A percentile compares a stretch with the other conserved stretches of the same genome.
Conservation (phyloP, 2,113 vertebrate genomes). For the Tachysurus fulvidraco region DNA sequence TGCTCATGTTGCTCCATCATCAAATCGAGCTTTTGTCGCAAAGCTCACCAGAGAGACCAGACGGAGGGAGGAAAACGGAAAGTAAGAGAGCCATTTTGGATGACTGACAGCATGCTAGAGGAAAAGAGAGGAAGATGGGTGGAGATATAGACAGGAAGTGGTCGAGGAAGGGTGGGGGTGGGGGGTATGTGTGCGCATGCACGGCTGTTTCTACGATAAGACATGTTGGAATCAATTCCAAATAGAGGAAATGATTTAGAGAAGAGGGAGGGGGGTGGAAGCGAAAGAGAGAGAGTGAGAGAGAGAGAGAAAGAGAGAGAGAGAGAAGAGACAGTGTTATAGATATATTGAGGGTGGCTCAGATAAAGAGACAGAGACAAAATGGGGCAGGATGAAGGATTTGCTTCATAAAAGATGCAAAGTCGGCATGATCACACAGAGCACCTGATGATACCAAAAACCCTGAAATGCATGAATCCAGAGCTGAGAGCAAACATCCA, state of each 20-base stretch:
- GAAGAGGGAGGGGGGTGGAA: not conserved
- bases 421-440: conserved; percentile 9
- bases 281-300: not conserved
- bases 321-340: not conserved
- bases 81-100: conserved; percentile 56
- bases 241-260: conserved; percentile 59
- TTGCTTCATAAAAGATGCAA: conserved; percentile 17
- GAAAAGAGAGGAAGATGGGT: conserved; percentile 44
- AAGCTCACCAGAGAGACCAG: conserved; percentile 34
- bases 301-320: conserved; percentile 16
- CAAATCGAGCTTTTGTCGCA: conserved; percentile 62
- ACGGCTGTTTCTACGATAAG: conserved; percentile 59
- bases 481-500: not conserved
- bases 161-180: not conserved
- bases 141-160: conserved; percentile 3
- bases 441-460: not conserved
- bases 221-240: conserved; percentile 67
- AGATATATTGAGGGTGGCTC: not conserved
- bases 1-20: conserved; percentile 61
- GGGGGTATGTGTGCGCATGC: conserved; percentile 7
- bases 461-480: not conserved
- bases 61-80: conserved; percentile 54
- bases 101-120: conserved; percentile 54
- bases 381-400: conserved; percentile 3
- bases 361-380: conserved; percentile 1